Evolutionary conservation across 1,140 invertebrate species (phyloP).

Genomic region (Sycophila sp.): DNA sequence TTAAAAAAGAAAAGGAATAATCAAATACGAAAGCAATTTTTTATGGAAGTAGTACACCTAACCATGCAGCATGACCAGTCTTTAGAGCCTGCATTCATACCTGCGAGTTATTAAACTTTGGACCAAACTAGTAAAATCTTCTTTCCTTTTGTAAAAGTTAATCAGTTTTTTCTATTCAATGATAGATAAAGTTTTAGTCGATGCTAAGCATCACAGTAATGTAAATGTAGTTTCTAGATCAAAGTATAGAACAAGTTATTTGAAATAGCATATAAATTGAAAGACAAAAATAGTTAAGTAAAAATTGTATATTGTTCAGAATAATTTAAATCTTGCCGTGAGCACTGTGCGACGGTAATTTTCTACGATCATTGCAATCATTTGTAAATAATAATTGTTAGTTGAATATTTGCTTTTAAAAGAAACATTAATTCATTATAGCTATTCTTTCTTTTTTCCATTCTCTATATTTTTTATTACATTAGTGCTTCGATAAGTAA

Average conservation of each 20-base stretch:
- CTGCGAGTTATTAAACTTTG: slow-evolving; percentile 7
- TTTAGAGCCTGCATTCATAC: slow-evolving; percentile 2
- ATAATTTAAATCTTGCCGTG: not conserved
- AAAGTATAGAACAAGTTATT: slow-evolving; percentile 20
- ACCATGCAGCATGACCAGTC: slow-evolving; percentile 34
- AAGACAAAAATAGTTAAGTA: not conserved
- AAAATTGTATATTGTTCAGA: slow-evolving; percentile 25
- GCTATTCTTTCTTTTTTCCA: not conserved
- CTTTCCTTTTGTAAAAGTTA: slow-evolving; percentile 13
- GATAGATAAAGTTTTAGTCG: not conserved
- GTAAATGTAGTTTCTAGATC: slow-evolving; percentile 30
- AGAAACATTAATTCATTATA: too few species aligned
- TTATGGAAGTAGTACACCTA: slow-evolving; percentile 25
- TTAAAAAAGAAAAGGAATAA: slow-evolving; percentile 13
- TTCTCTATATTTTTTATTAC: not conserved
- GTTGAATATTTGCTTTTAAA: not conserved
- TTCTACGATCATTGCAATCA: not conserved
- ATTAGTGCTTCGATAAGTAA: not conserved
- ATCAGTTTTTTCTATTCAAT: slow-evolving; percentile 3
- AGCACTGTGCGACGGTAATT: not conserved
- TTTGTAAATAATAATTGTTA: slow-evolving; percentile 27
- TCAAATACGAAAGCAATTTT: slow-evolving; percentile 30
- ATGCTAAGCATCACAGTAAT: slow-evolving; percentile 18
- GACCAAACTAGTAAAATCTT: slow-evolving; percentile 31
- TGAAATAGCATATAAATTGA: not conserved